Base-by-base conservation (phyloP, 1,140 invertebrate genomes). In the Microplitis demolitor region DNA sequence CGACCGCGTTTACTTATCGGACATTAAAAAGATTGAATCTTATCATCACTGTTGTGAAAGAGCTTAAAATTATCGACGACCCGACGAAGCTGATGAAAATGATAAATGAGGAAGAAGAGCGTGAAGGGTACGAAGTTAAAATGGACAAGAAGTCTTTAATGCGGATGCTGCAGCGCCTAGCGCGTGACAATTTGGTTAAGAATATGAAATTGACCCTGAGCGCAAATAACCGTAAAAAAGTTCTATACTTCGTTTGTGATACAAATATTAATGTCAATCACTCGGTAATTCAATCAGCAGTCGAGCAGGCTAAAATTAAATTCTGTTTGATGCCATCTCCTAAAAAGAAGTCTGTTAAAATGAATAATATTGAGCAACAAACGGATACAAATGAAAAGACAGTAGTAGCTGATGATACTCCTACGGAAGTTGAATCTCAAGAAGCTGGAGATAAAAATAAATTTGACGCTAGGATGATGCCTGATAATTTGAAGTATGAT, bases 131-230 rank as follows among this genome's bases (percentile, higher is more conserved):
- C 60, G 81, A 87, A 9, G 85, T 86, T 3, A 89, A 85, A 74
- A 90, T 93, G 24, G 91, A 92, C 76, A 90, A 89, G 66, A 92
- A 90, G 79, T 90, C 91, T 3, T 79, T 93, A 4, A 71, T 88
- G 3, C 84, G 91, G 63, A 78, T 93, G 6, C 76, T 93, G 9
- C 80, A 88, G 56, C 89, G 87, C 77, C 82, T 93, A 37, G 82
- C 85, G 0, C 83, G 84, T 58, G 90, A 90, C 24, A 90, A 91
- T 4, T 86, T 90, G 50, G 82, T 93, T 1, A 91, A 90, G 80
- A 87, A 88, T 39, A 88, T 91, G 3, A 89, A 89, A 79, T 79
- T 91, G n/a, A 86, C 85, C 1, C 77, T 92, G 35, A 88, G 83
- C 66, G 83, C 80, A 31, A 83, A 87, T 14, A 83, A 87, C 0